Evolutionary conservation across 2,888 invertebrate species (phyloP), one percentile per base, ranked within the genome.

Genomic region (Caenorhabditis macrosperma): DNA sequence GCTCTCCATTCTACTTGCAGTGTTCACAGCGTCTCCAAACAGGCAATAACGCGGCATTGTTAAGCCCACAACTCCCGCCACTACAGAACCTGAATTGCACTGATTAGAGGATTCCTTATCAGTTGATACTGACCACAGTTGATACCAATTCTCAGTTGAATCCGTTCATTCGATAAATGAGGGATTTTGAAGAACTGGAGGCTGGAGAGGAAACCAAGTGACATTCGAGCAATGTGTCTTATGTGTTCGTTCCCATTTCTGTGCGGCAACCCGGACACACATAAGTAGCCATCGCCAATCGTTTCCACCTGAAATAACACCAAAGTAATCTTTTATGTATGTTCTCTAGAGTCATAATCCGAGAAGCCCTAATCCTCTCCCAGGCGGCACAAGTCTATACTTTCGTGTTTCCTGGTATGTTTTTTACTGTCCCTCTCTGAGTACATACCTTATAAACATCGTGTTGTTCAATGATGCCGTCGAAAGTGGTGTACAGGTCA

Each of bases 361-460:
- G 15, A 30, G 54, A 54, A 54, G 5, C 12, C 46, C 22, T 46
- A 20, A 7, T 7, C 22, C 10, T 3, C 12, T 9, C 5, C 44
- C 9, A 33, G 33, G 33, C 33, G 33, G 33, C 33, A 33, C 33
- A 33, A 33, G 33, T 33, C 5, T 33, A 33, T 33, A 33, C 9
- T 5, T 33, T 9, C 5, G 5, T 33, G 5, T 33, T 33, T 9
- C 9, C 33, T 7, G 9, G 33, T 7, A 33, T n/a, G n/a, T n/a
- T n/a, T n/a, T n/a, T n/a, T n/a, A n/a, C n/a, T n/a, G 33, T 33
- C 33, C 6, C 33, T 7, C 33, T 33, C 5, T 9, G 9, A 44
- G n/a, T n/a, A 44, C 44, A n/a, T 52, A 86, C 88, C 83, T 90
- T 90, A 81, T 90, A 90, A 26, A 87, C 88, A 57, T 90, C 88